Base-by-base conservation (phyloP, 2,888 invertebrate species). In the Oasisia sp. region DNA sequence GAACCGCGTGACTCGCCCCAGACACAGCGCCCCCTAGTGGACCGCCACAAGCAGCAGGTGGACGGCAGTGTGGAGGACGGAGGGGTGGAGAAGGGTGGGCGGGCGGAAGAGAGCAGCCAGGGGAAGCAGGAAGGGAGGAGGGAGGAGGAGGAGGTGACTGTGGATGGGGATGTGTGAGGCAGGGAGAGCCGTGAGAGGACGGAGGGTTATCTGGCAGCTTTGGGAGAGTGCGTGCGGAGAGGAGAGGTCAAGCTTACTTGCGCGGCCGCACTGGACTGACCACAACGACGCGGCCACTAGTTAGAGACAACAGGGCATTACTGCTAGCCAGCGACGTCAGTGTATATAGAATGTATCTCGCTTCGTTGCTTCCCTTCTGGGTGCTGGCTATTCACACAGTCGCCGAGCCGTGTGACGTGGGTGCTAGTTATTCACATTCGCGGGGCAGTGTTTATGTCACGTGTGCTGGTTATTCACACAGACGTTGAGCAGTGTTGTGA, bases 261-360 rank as follows among this genome's bases (percentile, higher is more conserved):
- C 74, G 27, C 74, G 27, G 74, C 27, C 27, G n/a, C 74, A 3
- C 5, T 74, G 27, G 74, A 74, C 74, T 2, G 19, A 7, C 74
- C 74, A 27, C 27, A 74, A 27, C 74, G 74, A 56, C 38, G 56
- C 56, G 19, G 56, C 56, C 56, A 56, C 56, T 56, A 56, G 56
- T 14, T 74, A 74, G 74, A 74, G 74, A 74, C 74, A 74, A 74
- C 27, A 74, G 74, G 74, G 74, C 74, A 74, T 74, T 74, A 74
- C 74, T 74, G 74, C 27, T 27, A 74, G n/a, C 74, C 27, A 74
- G 74, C 74, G 27, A 74, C 74, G 27, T 27, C 19, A n/a, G 74
- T 74, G 74, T 74, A 74, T 74, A 74, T 56, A 56, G 4, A 56
- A 4, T 74, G 74, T 74, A 74, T 74, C 74, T 74, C n/a, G 74